Percentiles rank a stretch among this genome's conserved stretches.
Conservation (phyloP, 2,888 invertebrate genomes). For the Orchesellides sinensis region DNA sequence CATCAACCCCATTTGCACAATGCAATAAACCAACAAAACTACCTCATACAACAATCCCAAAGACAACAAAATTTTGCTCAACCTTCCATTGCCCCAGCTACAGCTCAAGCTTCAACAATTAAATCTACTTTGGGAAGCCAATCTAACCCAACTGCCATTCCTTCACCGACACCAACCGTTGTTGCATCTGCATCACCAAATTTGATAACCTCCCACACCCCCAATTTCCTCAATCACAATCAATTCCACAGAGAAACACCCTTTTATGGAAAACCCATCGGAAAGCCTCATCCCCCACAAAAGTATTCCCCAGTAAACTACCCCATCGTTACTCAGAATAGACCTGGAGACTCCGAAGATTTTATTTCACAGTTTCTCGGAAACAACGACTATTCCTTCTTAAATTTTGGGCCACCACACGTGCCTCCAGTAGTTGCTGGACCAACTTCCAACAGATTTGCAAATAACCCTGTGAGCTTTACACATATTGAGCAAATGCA, state of each 20-base stretch:
- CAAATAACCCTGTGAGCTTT: slow-evolving; percentile 52
- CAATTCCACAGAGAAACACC: slow-evolving; percentile 54
- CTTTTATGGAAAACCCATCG: slow-evolving; percentile 49
- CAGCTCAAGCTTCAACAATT: slow-evolving; percentile 24
- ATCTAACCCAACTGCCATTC: neutral
- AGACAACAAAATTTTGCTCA: neutral
- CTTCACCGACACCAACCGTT: slow-evolving; percentile 16
- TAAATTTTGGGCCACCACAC: slow-evolving; percentile 20
- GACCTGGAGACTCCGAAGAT: slow-evolving; percentile 43
- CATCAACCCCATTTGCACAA: slow-evolving; percentile 42
- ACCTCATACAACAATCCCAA: slow-evolving; percentile 20
- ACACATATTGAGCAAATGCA: slow-evolving; percentile 62
- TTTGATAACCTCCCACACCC: neutral
- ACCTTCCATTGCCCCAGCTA: slow-evolving; percentile 27
- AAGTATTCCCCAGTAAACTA: slow-evolving; percentile 8
- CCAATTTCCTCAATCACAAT: slow-evolving; percentile 2
- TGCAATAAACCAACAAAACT: slow-evolving; percentile 52
- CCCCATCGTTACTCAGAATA: slow-evolving; percentile 35
- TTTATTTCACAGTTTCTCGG: slow-evolving; percentile 51
- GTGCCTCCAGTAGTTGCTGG: slow-evolving; percentile 55
- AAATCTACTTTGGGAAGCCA: slow-evolving; percentile 13
- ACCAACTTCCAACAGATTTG: slow-evolving; percentile 34
- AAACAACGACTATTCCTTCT: slow-evolving; percentile 48
- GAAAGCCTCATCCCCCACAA: slow-evolving; percentile 31
- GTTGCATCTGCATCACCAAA: neutral